These are phyloP conservation scores for Ophiothrix spiculata DNA, from an alignment of 35 echinoderm and acorn worm genomes.

Conservation along the genomic window DNA sequence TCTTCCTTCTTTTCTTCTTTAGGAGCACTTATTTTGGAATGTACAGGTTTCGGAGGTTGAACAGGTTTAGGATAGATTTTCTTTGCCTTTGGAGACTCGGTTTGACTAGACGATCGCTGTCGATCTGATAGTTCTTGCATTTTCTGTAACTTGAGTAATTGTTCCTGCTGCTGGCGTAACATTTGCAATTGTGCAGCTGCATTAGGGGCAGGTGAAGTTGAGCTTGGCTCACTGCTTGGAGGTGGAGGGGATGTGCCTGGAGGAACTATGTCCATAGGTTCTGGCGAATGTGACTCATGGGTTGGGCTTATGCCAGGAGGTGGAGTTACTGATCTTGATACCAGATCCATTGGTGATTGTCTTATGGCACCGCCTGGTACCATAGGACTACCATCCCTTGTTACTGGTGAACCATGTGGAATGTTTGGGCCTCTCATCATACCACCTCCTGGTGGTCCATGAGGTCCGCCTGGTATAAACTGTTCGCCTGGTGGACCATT, in stretches of 20 bases:
- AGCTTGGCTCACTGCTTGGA: background rate
- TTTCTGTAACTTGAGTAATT: background rate
- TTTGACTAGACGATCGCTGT: background rate
- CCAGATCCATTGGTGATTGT: too few relatives aligned
- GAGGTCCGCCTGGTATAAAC: background rate
- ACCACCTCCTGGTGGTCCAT: background rate
- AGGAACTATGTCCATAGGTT: background rate
- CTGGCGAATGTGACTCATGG: background rate
- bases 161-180: background rate
- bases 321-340: background rate
- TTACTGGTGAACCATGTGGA: background rate
- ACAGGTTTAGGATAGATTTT: background rate
- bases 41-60: background rate
- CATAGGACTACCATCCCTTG: too few relatives aligned
- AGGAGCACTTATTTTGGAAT: background rate
- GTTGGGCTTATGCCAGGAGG: background rate
- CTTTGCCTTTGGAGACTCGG: background rate
- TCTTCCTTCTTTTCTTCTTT: background rate
- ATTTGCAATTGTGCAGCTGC: background rate
- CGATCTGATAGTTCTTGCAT: background rate
- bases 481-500: background rate
- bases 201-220: background rate
- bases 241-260: background rate
- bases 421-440: background rate
- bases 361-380: too few relatives aligned